These are phyloP conservation scores for Rhyacichthys aspro DNA, from an alignment of 2,797 vertebrate genomes.

Conservation along the genomic window DNA sequence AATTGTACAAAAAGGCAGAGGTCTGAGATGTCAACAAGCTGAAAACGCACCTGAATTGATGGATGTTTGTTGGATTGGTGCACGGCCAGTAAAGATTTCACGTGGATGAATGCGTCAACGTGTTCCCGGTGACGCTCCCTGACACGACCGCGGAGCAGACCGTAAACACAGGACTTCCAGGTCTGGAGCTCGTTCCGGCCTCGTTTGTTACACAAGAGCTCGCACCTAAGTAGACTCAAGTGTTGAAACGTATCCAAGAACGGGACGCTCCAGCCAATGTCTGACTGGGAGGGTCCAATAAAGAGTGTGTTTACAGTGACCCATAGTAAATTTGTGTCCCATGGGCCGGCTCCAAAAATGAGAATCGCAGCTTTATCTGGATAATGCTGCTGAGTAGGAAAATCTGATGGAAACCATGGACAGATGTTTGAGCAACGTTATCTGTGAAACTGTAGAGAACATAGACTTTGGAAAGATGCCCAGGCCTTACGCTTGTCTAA, in stretches of 20 bases:
- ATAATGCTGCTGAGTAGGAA: neutral
- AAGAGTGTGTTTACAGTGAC: slow-evolving; percentile 21
- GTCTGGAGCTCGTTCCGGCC: slow-evolving; percentile 50
- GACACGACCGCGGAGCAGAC: slow-evolving; percentile 43
- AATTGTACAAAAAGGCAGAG: neutral
- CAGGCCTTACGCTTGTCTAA: no score
- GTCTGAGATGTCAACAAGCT: neutral
- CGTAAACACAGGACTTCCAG: slow-evolving; percentile 76
- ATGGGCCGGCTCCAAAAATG: neutral
- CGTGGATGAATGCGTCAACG: slow-evolving; percentile 25
- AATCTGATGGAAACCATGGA: no score
- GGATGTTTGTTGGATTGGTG: slow-evolving; percentile 57
- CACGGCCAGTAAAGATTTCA: slow-evolving; percentile 27
- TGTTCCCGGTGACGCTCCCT: slow-evolving; percentile 47
- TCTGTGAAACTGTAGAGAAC: no score
- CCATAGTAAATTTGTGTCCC: neutral
- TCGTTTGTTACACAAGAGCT: slow-evolving; percentile 52
- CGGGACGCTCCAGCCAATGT: slow-evolving; percentile 43
- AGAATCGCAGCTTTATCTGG: neutral
- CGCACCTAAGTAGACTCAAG: slow-evolving; percentile 29
- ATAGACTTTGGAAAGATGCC: no score
- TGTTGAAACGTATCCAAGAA: slow-evolving; percentile 57
- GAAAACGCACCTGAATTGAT: slow-evolving; percentile 2
- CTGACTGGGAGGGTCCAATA: slow-evolving; percentile 39
- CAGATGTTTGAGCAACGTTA: no score